A percentile compares a stretch with the other conserved stretches of the same genome.
Evolutionary conservation across 30 jellyfish, hydroid and myxozoan species (phyloP).

Genomic region (Aurelia sp.): DNA sequence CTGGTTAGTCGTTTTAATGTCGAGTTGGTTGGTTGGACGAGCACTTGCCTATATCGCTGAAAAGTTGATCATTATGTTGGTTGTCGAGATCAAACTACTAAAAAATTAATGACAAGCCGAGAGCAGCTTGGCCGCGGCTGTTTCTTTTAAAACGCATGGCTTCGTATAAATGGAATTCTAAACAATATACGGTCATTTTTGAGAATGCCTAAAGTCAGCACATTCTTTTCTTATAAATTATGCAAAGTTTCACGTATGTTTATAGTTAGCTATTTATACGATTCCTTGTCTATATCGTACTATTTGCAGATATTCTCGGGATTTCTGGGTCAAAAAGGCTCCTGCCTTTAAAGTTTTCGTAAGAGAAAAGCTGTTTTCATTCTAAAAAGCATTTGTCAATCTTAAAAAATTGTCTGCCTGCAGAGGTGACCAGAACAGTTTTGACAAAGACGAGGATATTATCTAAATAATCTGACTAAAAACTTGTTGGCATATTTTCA

Average conservation of each 20-base stretch:
- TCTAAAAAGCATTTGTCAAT: not conserved
- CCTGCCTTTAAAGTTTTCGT: not conserved
- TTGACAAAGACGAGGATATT: no score
- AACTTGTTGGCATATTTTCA: no score
- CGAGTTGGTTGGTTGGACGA: conserved; percentile 24
- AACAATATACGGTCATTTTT: conserved; percentile 56
- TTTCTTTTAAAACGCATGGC: conserved; percentile 64
- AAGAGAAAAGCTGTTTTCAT: not conserved
- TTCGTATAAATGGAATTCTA: conserved; percentile 62
- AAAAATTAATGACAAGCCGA: conserved; percentile 57
- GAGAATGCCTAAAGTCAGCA: conserved; percentile 73
- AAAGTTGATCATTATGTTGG: conserved; percentile 30
- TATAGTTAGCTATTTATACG: conserved; percentile 22
- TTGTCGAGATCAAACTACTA: conserved; percentile 36
- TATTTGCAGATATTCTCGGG: conserved; percentile 13
- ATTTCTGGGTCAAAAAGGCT: conserved; percentile 22
- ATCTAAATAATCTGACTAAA: no score
- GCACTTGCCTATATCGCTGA: conserved; percentile 41
- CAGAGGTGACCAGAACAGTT: no score
- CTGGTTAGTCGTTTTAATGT: not conserved
- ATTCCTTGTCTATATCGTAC: conserved; percentile 9
- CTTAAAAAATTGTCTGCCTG: no score
- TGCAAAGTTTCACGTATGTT: conserved; percentile 48
- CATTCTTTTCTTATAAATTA: conserved; percentile 45
- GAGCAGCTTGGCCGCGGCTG: conserved; percentile 73